Conservation (phyloP, 2,888 invertebrate species). For the Clitarchus hookeri region DNA sequence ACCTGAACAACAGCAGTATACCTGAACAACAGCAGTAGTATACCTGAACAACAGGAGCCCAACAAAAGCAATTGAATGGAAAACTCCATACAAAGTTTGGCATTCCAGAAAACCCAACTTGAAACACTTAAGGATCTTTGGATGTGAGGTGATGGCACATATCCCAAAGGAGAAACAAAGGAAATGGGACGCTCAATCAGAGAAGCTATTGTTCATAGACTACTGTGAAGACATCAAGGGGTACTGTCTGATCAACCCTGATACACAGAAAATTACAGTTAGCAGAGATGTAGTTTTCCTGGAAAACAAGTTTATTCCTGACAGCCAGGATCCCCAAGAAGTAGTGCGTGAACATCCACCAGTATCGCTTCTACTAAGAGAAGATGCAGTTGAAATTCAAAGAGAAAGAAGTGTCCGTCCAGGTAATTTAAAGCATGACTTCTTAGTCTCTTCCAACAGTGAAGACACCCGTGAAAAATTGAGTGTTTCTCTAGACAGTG, state of each 20-base stretch:
- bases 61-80: background rate
- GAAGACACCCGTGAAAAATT: background rate
- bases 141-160: too few species aligned
- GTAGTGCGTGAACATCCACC: too few species aligned
- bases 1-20: too few species aligned
- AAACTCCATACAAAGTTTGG: background rate
- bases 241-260: background rate
- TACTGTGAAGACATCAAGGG: background rate
- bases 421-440: background rate
- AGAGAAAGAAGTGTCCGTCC: background rate
- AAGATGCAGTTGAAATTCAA: background rate
- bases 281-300: background rate
- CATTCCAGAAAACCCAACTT: background rate
- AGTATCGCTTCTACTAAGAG: background rate
- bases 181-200: too few species aligned
- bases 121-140: background rate
- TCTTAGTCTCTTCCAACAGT: background rate
- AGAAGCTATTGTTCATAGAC: too few species aligned
- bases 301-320: background rate
- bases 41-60: slow-evolving; percentile 1
- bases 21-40: too few species aligned
- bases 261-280: background rate
- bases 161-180: too few species aligned
- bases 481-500: background rate
- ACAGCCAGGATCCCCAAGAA: background rate